Evolutionary conservation across 1,140 invertebrate species (phyloP), one percentile per base, ranked within the genome.

Genomic region (Pseudoatta argentina): DNA sequence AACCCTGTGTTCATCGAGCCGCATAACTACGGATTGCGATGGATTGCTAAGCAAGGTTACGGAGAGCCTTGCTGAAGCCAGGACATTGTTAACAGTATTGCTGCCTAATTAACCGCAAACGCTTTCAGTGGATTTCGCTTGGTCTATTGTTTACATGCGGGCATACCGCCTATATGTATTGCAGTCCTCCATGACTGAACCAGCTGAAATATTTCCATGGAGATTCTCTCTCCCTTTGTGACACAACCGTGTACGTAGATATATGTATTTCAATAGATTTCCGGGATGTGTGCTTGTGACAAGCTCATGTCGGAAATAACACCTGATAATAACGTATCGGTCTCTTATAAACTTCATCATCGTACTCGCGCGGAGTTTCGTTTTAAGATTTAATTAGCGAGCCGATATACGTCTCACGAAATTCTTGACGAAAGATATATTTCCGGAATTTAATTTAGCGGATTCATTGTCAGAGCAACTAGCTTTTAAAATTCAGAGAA

Each of bases 41-140:
- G 66, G 39, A 69, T 75, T 75, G 72, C 72, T 39, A 75, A 57
- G 85, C 86, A 69, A 72, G 61, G 71, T 61, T 79, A 85, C 85
- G 85, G 69, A 81, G 10, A 30, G 53, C 44, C 34, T 27, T 61
- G 64, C 61, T 57, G 78, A 87, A 89, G 86, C 85, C 76, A 81
- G 87, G 90, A 91, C 90, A 91, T 91, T 91, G 92, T 91, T 93
- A 93, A 94, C 92, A 89, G 91, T 87, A 92, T 92, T 92, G 88
- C 77, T 91, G 89, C 89, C 91, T 93, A 93, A 94, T 94, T 94
- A 94, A 94, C 93, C 89, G 83, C 87, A 87, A 90, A 92, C 91
- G 92, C 91, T 93, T 92, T 91, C 88, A 87, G 89, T 89, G 77
- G 86, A 83, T 89, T 92, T 91, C 92, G 86, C 83, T 66, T 79